Percentiles rank a stretch among this genome's conserved stretches.
phyloP scores from a whole-genome alignment of 2,797 vertebrate genomes.

The Trichosurus vulpecula region DNA sequence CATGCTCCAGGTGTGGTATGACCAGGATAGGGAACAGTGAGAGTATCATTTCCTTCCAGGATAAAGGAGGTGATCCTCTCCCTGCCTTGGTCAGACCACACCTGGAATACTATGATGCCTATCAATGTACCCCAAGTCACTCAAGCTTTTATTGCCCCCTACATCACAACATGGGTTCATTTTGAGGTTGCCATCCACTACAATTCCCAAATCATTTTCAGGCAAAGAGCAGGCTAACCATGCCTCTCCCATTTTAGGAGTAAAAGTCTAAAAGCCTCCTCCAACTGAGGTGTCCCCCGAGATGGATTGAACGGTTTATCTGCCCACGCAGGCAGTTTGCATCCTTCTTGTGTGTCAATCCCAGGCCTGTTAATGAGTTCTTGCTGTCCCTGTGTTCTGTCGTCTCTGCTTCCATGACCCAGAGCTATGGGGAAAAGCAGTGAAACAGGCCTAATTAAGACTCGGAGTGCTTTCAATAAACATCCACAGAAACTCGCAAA shows the following conservation, averaged over 20 bases:
- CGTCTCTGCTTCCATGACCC: slow-evolving; percentile 57
- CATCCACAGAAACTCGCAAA: slow-evolving; percentile 81
- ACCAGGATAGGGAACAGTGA: not conserved
- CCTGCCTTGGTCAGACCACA: not conserved
- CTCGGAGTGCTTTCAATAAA: slow-evolving; percentile 81
- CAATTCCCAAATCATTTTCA: not conserved
- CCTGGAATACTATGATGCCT: not conserved
- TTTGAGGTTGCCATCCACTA: not conserved
- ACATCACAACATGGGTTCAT: not conserved
- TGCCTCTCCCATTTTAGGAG: not conserved
- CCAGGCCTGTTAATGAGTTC: slow-evolving; percentile 71
- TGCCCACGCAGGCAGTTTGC: not conserved
- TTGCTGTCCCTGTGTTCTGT: slow-evolving; percentile 26
- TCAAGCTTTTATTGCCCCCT: not conserved
- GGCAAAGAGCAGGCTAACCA: not conserved
- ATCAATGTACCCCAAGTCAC: not conserved
- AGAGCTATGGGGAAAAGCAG: slow-evolving; percentile 74
- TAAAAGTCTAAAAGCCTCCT: not conserved
- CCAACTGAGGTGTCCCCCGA: not conserved
- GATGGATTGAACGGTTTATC: not conserved
- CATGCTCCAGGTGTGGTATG: not conserved
- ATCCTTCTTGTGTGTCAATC: slow-evolving; percentile 54
- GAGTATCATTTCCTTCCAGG: not conserved
- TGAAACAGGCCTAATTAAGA: slow-evolving; percentile 83
- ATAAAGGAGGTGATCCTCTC: not conserved